A percentile compares a stretch with the other conserved stretches of the same genome.
Evolutionary conservation across 2,113 vertebrate species (phyloP).

Genomic region (Leucopsar rothschildi): DNA sequence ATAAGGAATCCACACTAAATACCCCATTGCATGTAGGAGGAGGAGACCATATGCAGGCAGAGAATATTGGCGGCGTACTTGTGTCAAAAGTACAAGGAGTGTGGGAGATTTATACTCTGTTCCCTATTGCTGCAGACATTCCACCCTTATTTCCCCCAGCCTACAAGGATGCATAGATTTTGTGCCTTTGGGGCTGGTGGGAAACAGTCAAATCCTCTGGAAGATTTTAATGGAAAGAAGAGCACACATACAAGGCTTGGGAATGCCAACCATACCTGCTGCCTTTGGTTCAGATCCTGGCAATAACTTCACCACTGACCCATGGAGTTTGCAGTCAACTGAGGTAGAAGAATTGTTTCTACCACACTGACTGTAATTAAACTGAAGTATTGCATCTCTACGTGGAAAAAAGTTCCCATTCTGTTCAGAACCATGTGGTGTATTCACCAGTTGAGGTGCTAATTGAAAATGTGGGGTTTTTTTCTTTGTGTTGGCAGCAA

Average conservation of each 20-base stretch:
- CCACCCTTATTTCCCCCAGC: not conserved
- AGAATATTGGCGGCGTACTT: not conserved
- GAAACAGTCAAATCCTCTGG: not conserved
- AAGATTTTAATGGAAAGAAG: not conserved
- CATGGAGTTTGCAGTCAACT: not conserved
- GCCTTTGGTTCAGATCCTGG: not conserved
- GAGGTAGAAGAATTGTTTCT: not conserved
- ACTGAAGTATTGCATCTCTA: not conserved
- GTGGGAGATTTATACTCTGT: not conserved
- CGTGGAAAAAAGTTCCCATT: not conserved
- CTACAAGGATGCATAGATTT: not conserved
- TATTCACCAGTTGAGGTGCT: not conserved
- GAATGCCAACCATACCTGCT: not conserved
- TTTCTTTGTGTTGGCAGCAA: not conserved
- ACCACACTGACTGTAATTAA: not conserved
- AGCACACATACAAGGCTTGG: accelerated
- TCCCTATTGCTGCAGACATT: not conserved
- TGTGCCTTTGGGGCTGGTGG: not conserved
- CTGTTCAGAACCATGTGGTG: not conserved
- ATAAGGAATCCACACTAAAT: not conserved
- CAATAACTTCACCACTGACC: not conserved
- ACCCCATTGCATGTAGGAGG: not conserved
- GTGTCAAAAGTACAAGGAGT: not conserved
- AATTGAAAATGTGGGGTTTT: not conserved
- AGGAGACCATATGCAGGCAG: not conserved